Conservation (phyloP, 2,888 invertebrate species). For the Beris morrisii region DNA sequence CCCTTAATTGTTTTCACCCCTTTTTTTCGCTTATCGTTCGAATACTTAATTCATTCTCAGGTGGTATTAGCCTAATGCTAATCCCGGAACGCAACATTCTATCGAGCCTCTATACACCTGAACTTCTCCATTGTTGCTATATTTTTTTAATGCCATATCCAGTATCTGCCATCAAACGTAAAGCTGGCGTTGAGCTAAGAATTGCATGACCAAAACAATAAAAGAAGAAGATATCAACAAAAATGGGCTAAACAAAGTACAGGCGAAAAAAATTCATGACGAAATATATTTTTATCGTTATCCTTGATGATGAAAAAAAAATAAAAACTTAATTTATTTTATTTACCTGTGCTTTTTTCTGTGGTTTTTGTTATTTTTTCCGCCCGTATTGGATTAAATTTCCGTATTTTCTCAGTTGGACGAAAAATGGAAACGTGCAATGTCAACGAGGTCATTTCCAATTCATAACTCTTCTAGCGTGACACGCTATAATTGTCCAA, state of each 20-base stretch:
- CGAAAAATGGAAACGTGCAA: slow-evolving; percentile 35
- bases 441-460: slow-evolving; percentile 40
- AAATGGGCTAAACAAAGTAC: slow-evolving; percentile 34
- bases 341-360: slow-evolving; percentile 33
- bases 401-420: not conserved
- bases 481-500: slow-evolving; percentile 38
- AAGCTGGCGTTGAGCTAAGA: not conserved
- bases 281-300: slow-evolving; percentile 40
- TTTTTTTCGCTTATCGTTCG: slow-evolving; percentile 37
- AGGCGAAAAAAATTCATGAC: slow-evolving; percentile 13
- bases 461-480: slow-evolving; percentile 40
- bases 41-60: slow-evolving; percentile 34
- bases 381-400: not conserved
- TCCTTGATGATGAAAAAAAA: slow-evolving; percentile 38
- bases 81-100: slow-evolving; percentile 31
- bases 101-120: not conserved
- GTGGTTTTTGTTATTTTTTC: not conserved
- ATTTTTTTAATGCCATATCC: not conserved
- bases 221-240: slow-evolving; percentile 39
- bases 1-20: slow-evolving; percentile 40
- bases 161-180: too few relatives aligned
- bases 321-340: slow-evolving; percentile 39
- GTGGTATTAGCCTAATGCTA: slow-evolving; percentile 35
- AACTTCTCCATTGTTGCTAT: not conserved
- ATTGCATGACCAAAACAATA: slow-evolving; percentile 39